Evolutionary conservation across 2,797 vertebrate genomes (phyloP).

Genomic region (Hypotaenidia philippensis): DNA sequence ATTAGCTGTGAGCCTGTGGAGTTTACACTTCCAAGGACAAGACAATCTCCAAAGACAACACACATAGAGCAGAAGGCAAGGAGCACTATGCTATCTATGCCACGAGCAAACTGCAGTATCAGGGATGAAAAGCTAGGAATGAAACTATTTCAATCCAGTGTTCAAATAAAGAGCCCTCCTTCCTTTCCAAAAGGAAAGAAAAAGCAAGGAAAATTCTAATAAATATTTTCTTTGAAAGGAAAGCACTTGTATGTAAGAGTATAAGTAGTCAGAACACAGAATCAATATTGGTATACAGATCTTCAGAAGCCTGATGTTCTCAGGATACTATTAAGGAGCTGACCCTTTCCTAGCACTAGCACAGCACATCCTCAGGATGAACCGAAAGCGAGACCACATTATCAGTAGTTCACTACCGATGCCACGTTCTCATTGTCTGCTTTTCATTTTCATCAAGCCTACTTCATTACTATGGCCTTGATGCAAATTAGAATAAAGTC

Average conservation of each 20-base stretch:
- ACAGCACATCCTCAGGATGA: not conserved
- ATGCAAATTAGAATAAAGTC: constrained; percentile 52
- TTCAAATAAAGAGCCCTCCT: not conserved
- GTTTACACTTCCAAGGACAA: not conserved
- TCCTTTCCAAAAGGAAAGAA: not conserved
- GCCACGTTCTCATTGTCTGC: constrained; percentile 7
- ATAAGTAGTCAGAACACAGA: not conserved
- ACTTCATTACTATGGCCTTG: constrained; percentile 4
- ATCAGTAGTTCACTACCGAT: not conserved
- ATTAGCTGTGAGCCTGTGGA: not conserved
- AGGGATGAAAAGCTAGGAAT: not conserved
- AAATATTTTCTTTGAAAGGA: not conserved
- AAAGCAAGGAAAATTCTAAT: not conserved
- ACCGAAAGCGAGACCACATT: not conserved
- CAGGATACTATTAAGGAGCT: not conserved
- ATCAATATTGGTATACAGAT: not conserved
- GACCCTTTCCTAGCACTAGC: not conserved
- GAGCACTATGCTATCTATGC: not conserved
- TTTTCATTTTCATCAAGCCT: constrained; percentile 50
- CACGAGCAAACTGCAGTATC: not conserved
- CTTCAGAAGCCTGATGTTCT: not conserved
- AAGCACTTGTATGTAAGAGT: not conserved
- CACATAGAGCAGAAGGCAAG: not conserved
- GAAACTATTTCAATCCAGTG: not conserved
- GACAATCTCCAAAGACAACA: not conserved